A percentile compares a stretch with the other conserved stretches of the same genome.
These are phyloP conservation scores for Podarcis muralis DNA, from an alignment of 2,113 vertebrate genomes.

Conservation along the genomic window DNA sequence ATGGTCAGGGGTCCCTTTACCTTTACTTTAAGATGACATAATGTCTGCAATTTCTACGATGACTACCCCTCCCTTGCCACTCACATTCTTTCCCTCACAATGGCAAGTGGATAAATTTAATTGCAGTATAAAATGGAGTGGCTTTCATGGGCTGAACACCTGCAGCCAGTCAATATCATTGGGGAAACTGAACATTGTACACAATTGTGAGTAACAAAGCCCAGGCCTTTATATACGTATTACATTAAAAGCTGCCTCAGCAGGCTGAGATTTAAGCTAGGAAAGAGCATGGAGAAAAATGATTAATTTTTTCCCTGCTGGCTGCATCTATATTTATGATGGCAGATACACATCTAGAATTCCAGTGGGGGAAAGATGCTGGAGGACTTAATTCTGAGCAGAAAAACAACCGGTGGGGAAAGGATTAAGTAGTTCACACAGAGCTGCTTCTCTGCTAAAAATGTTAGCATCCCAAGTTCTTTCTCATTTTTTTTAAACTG, in stretches of 20 bases:
- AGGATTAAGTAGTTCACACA: not conserved
- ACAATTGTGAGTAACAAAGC: not conserved
- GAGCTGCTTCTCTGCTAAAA: not conserved
- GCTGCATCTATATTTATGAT: not conserved
- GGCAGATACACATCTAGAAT: not conserved
- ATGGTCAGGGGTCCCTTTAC: too few species aligned
- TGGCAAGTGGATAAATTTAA: not conserved
- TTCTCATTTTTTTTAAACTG: not conserved
- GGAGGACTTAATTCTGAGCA: not conserved
- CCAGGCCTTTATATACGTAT: too few species aligned
- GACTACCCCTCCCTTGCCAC: not conserved
- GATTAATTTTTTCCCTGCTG: not conserved
- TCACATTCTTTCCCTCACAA: not conserved
- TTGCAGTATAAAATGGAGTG: not conserved
- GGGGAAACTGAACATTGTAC: not conserved
- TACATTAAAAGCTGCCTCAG: not conserved
- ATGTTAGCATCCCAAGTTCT: not conserved
- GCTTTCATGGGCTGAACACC: not conserved
- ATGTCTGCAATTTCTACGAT: not conserved
- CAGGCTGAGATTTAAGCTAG: not conserved
- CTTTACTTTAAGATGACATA: too few species aligned
- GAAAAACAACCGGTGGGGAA: not conserved
- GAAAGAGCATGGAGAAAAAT: too few species aligned
- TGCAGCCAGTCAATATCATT: not conserved
- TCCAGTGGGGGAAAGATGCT: not conserved